Evolutionary conservation across 1,140 invertebrate species (phyloP), one percentile per base, ranked within the genome.

Genomic region (Drosophila kikkawai): DNA sequence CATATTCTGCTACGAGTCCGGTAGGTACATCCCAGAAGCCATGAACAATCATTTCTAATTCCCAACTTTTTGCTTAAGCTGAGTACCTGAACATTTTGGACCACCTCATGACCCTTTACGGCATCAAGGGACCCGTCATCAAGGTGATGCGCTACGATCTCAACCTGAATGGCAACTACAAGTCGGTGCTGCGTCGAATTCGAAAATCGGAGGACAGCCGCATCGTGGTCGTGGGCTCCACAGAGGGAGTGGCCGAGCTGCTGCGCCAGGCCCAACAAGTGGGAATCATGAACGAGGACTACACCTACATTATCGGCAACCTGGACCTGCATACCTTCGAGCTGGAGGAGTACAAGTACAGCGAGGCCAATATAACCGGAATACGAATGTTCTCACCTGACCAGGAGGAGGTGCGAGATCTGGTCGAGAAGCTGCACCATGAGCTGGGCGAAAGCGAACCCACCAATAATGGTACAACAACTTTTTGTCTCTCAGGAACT

Each of bases 1-100:
- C 79, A 97, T 97, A 15, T 95, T 99, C 51, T 93, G 98, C 29
- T 99, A 98, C 90, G 97, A 99, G 82, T 94, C 94, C 0, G 75
- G 91, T 92, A 53, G 17, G 71, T 51, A 44, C 0, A 22, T n/a
- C n/a, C 15, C 7, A 5, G 1, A 15, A 11, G 9, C 19, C 39
- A 22, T 17, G 1, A 7, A 1, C 13, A 42, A 7, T 42, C 13
- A 1, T 4, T 5, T 26, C 11, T 65, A 12, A 36, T 5, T n/a
- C 6, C 2, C 2, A 1, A 13, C 9, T 19, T 29, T 29, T 3
- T 1, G 0, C 50, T 56, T 0, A 19, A 70, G 92, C 96, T 53
- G 84, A 91, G 19, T 92, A 91, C 44, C 94, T 99, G 7, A 94
- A 96, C n/a, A 95, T 96, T 61, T 93, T 98, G 36, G 95, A 96